Evolutionary conservation across 2,113 vertebrate species (phyloP).

Genomic region (Grallaria varia): DNA sequence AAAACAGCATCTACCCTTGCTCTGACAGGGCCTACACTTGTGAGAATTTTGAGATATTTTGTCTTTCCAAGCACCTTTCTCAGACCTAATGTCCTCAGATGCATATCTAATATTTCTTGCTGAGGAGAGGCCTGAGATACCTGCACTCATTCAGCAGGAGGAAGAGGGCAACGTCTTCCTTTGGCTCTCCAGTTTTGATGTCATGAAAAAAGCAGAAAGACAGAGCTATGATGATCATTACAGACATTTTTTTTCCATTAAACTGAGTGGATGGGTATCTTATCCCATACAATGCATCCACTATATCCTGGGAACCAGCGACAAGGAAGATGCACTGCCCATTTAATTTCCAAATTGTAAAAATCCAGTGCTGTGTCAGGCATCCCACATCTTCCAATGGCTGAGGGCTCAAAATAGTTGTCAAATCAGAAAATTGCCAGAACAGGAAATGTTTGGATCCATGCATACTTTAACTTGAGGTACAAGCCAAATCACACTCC

Average conservation of each 20-base stretch:
- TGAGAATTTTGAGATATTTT: neutral
- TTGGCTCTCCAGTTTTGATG: neutral
- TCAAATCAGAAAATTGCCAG: neutral
- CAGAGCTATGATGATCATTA: neutral
- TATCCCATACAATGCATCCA: neutral
- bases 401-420: neutral
- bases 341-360: neutral
- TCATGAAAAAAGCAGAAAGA: neutral
- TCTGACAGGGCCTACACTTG: neutral
- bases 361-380: neutral
- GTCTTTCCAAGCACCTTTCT: neutral
- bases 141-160: neutral
- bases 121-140: neutral
- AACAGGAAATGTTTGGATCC: accelerated
- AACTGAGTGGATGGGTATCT: accelerated
- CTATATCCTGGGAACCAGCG: neutral
- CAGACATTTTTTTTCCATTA: neutral
- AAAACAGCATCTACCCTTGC: neutral
- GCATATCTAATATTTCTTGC: neutral
- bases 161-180: neutral
- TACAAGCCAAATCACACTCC: neutral
- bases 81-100: neutral
- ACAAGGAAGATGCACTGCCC: neutral
- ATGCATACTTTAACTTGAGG: neutral
- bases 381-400: neutral